phyloP scores from a whole-genome alignment of 2,113 vertebrate genomes.

The Lepus europaeus region DNA sequence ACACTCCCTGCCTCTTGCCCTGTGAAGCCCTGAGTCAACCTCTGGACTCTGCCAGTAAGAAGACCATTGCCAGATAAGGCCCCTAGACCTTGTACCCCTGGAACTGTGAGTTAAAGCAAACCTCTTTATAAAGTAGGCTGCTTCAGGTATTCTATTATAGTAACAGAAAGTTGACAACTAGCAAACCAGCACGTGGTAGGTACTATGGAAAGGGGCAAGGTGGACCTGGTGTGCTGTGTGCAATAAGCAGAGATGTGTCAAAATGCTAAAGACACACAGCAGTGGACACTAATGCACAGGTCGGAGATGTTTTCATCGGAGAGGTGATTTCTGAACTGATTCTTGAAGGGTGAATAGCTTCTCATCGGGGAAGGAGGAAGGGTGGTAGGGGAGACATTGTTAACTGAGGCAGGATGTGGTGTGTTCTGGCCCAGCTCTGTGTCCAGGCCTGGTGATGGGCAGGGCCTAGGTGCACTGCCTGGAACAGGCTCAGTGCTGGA shows the following conservation, averaged over 20 bases:
- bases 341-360: not conserved
- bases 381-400: not conserved
- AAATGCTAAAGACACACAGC: not conserved
- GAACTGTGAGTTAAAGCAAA: too few species aligned
- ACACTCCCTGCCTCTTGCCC: too few species aligned
- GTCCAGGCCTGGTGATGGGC: not conserved
- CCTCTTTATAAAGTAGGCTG: too few species aligned
- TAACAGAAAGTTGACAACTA: too few species aligned
- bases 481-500: not conserved
- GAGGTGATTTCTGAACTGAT: not conserved
- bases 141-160: too few species aligned
- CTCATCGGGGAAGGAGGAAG: not conserved
- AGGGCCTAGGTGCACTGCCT: too few species aligned
- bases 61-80: too few species aligned
- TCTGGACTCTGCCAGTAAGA: too few species aligned
- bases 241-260: not conserved
- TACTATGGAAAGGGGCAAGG: not conserved
- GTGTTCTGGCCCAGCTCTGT: too few species aligned
- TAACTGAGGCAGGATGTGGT: not conserved
- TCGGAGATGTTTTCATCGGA: not conserved
- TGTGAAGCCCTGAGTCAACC: too few species aligned
- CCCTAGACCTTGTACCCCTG: too few species aligned
- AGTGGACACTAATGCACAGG: not conserved
- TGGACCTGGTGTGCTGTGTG: rapidly evolving
- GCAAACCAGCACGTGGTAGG: not conserved